phyloP scores from a whole-genome alignment of 2,797 vertebrate species.

The Urosaurus nigricauda region DNA sequence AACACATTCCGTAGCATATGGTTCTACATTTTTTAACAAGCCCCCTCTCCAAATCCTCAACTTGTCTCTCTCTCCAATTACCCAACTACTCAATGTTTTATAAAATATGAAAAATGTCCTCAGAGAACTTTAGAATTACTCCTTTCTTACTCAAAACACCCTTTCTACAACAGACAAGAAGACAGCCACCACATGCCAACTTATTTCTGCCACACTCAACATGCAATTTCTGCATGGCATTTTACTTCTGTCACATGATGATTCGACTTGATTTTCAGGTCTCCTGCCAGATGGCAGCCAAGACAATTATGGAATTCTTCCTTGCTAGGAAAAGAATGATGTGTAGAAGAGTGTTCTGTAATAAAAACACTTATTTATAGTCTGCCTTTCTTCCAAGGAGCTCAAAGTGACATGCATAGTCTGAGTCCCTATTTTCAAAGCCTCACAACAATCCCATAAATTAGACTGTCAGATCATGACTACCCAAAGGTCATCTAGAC shows the following conservation, averaged over 20 bases:
- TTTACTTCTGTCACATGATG: not conserved
- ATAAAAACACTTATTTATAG: not conserved
- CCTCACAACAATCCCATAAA: not conserved
- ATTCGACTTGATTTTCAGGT: not conserved
- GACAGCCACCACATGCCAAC: not conserved
- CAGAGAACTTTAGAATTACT: not conserved
- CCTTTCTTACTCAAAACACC: not conserved
- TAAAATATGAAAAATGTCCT: not conserved
- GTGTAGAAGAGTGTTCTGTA: not conserved
- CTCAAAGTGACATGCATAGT: not conserved
- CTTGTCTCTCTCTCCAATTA: not conserved
- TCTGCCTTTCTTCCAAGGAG: not conserved
- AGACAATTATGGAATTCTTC: not conserved
- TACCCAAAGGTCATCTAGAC: not conserved
- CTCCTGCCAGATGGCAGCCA: not conserved
- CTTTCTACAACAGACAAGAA: not conserved
- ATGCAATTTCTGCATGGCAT: not conserved
- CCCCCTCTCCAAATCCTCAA: not conserved
- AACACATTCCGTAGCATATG: constrained; percentile 8
- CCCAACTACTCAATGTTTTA: constrained; percentile 1
- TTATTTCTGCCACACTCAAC: not conserved
- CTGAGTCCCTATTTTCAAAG: not conserved
- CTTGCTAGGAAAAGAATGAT: not conserved
- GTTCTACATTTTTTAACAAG: constrained; percentile 13
- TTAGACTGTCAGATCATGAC: not conserved